A percentile compares a stretch with the other conserved stretches of the same genome.
Conservation (phyloP, 2,888 invertebrate species). For the Sericinus montela region DNA sequence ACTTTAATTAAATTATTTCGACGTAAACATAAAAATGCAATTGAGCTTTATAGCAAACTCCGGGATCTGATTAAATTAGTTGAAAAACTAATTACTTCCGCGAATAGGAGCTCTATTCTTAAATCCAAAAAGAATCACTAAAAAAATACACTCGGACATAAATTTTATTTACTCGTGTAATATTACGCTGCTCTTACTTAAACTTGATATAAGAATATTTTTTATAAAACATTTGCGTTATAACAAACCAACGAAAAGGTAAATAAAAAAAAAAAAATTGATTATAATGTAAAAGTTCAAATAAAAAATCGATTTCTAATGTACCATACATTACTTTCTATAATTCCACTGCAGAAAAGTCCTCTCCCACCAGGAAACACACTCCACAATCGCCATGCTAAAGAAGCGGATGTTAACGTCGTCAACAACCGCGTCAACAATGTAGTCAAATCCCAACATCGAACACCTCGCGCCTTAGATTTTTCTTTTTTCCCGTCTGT, state of each 20-base stretch:
- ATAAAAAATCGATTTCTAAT: too few species aligned
- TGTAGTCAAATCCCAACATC: too few species aligned
- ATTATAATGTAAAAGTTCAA: too few species aligned
- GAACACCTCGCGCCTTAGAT: too few species aligned
- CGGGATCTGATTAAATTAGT: conserved; percentile 11
- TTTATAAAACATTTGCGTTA: background rate
- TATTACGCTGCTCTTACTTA: background rate
- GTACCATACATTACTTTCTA: too few species aligned
- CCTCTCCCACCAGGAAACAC: too few species aligned
- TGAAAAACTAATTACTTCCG: conserved; percentile 8
- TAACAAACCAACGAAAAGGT: background rate
- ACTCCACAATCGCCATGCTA: too few species aligned
- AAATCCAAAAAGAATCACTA: background rate
- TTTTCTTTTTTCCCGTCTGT: too few species aligned
- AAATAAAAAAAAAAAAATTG: too few species aligned
- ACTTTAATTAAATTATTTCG: background rate
- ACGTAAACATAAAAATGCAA: background rate
- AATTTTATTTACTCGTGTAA: background rate
- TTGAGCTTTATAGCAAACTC: conserved; percentile 1
- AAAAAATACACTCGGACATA: background rate
- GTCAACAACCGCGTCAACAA: too few species aligned
- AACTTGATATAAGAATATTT: background rate
- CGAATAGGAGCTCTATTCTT: conserved; percentile 3
- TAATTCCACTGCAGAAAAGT: too few species aligned
- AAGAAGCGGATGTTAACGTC: too few species aligned